Evolutionary conservation across 1,140 invertebrate species (phyloP), one percentile per base, ranked within the genome.

Genomic region (Drosophila sp.): DNA sequence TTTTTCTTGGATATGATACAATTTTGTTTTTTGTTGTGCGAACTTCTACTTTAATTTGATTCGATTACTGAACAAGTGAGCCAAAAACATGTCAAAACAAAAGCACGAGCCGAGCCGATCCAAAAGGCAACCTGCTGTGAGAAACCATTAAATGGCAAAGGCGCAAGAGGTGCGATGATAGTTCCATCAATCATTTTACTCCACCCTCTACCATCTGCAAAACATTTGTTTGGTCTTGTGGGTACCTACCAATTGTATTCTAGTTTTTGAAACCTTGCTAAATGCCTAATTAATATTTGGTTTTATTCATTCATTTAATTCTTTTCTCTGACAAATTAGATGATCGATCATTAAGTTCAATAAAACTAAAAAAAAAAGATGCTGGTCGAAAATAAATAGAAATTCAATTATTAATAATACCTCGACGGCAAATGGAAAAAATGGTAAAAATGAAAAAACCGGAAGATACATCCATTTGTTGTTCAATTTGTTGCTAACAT

Each of bases 281-380:
- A 89, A 84, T 89, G 70, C 84, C 69, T 84, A 84, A 89, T 84
- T 84, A 84, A 84, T 82, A 76, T 87, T 84, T 66, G 60, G 67
- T 67, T 65, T 57, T 60, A 75, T 67, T 75, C 71, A 74, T 23
- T 10, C 4, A 58, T 58, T 35, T 70, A 79, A 72, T 82, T 76
- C 69, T 60, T 62, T 60, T 70, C 32, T 58, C 80, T 89, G 84
- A 87, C 84, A 87, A 87, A 89, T 87, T 80, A 81, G 72, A 73
- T 68, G 78, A 87, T 84, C 82, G 84, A 81, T 77, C 84, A 82
- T 78, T 70, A 62, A 65, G 66, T 73, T 50, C 58, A 60, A 64
- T 63, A 57, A 60, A 41, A 66, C 54, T 38, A 41, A 54, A n/a
- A 64, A 68, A 61, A 57, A 72, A 77, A 74, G 40, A 87, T 89